Conservation (phyloP, 2,888 invertebrate species). For the Thalpophila matura region DNA sequence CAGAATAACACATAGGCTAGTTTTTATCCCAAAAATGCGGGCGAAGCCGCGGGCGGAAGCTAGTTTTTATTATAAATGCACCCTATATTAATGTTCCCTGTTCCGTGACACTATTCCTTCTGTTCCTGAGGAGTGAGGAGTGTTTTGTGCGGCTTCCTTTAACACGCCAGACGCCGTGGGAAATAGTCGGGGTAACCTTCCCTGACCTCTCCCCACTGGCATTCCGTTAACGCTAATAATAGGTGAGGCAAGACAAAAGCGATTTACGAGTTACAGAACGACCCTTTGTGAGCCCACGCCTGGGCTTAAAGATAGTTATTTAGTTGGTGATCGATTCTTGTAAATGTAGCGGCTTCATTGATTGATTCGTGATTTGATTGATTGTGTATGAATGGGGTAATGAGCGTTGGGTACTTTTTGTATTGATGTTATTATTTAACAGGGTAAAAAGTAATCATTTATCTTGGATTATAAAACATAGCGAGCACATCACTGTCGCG, state of each 20-base stretch:
- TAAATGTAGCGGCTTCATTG: conserved; percentile 2
- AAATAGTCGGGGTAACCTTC: conserved; percentile 68
- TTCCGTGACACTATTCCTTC: conserved; percentile 67
- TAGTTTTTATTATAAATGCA: conserved; percentile 53
- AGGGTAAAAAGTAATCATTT: no score
- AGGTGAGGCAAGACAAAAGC: conserved; percentile 42
- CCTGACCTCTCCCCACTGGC: conserved; percentile 75
- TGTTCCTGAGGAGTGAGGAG: conserved; percentile 47
- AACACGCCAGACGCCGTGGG: conserved; percentile 71
- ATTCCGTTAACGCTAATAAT: conserved; percentile 53
- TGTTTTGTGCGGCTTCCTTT: conserved; percentile 79
- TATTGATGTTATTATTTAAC: not conserved
- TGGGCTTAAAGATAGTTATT: conserved; percentile 10
- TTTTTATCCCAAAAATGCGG: no score
- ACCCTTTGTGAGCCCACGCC: conserved; percentile 23
- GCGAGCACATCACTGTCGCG: no score
- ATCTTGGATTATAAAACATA: no score
- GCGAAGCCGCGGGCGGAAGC: no score
- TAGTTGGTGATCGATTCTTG: conserved; percentile 29
- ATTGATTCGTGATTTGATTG: not conserved
- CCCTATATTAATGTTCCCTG: conserved; percentile 56
- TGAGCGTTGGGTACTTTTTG: not conserved
- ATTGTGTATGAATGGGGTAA: not conserved
- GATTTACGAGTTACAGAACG: conserved; percentile 40
- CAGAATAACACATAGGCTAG: no score